Evolutionary conservation across 2,797 vertebrate genomes (phyloP).

Genomic region (Coluber constrictor): DNA sequence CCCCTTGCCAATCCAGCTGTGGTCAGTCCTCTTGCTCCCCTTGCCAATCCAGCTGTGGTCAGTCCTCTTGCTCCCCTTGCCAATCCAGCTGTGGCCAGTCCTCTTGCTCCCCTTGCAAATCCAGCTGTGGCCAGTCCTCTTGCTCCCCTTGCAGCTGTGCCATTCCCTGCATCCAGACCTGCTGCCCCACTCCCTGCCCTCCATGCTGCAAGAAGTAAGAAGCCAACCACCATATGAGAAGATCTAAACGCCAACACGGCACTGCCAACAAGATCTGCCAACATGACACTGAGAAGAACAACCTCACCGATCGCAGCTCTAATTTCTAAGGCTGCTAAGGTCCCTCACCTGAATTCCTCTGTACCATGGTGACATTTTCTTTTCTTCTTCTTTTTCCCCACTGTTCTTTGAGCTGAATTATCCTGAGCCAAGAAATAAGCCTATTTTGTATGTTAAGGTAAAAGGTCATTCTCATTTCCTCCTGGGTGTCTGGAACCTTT

Average conservation of each 20-base stretch:
- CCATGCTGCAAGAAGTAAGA: not conserved
- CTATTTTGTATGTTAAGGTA: not conserved
- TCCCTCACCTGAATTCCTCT: not conserved
- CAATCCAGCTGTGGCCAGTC: not conserved
- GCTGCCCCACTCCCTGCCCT: not conserved
- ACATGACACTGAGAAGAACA: too few species aligned
- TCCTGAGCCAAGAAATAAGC: not conserved
- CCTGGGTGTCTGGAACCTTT: not conserved
- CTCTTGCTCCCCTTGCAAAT: not conserved
- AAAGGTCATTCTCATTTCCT: not conserved
- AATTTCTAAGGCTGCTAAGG: too few species aligned
- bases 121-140: not conserved
- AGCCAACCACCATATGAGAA: not conserved
- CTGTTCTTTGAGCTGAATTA: not conserved
- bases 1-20: not conserved
- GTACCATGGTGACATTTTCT: not conserved
- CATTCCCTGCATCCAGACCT: not conserved
- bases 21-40: not conserved
- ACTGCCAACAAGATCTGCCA: too few species aligned
- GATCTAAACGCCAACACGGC: too few species aligned
- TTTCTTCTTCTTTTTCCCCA: too few species aligned
- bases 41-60: not conserved
- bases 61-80: not conserved
- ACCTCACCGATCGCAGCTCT: fast-evolving
- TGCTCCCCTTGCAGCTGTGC: not conserved